A percentile compares a stretch with the other conserved stretches of the same genome.
phyloP scores from a whole-genome alignment of 2,797 vertebrate species.

The Coluber constrictor region DNA sequence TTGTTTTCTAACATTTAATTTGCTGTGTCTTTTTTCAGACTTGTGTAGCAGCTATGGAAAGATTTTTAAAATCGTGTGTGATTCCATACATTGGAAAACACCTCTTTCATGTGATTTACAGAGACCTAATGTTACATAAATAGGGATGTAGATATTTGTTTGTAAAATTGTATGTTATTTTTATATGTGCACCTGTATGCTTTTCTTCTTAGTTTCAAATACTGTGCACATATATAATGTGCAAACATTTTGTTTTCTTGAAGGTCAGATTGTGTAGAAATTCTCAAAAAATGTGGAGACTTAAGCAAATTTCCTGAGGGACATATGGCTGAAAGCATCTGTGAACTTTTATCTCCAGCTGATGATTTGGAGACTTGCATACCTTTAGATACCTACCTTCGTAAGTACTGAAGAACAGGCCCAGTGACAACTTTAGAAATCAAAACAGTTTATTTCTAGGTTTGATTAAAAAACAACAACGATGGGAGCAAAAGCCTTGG shows the following conservation, averaged over 20 bases:
- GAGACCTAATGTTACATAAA: neutral
- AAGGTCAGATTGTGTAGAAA: constrained; percentile 97
- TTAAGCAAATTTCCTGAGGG: constrained; percentile 87
- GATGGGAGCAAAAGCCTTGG: neutral
- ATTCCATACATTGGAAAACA: neutral
- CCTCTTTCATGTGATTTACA: neutral
- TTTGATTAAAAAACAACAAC: neutral
- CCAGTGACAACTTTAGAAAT: neutral
- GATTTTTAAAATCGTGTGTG: neutral
- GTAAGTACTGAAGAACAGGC: constrained; percentile 72
- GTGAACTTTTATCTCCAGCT: constrained; percentile 89
- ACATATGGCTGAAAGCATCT: constrained; percentile 92
- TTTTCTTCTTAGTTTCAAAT: constrained; percentile 1
- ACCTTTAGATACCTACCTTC: constrained; percentile 89
- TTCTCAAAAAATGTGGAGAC: constrained; percentile 95
- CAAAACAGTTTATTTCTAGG: neutral
- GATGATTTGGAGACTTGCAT: constrained; percentile 92
- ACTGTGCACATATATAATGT: neutral
- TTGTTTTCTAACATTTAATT: neutral
- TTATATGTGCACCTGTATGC: neutral
- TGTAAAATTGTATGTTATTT: neutral
- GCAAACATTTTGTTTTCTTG: constrained; percentile 50
- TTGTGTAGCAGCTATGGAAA: neutral
- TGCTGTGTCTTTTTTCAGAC: neutral
- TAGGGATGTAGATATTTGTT: neutral